Base-by-base conservation (phyloP, 2,113 vertebrate species). In the Setophaga coronata region DNA sequence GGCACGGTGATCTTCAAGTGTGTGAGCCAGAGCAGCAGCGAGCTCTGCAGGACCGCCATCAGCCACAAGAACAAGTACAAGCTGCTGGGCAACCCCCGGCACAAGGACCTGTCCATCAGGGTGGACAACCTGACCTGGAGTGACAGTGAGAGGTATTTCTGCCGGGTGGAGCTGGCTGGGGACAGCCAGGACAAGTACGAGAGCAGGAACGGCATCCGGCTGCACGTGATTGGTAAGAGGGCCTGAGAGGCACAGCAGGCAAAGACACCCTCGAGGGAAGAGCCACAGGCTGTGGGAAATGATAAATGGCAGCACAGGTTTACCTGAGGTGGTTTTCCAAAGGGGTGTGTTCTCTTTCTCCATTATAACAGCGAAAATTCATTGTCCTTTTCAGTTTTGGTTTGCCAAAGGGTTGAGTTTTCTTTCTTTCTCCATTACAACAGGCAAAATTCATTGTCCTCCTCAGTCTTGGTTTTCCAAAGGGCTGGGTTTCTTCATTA, bases 51-150 rank as follows among this genome's bases (percentile, higher is more conserved):
- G 83, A 97, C 99, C 0, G 97, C 97, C 9, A 91, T 98, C 7
- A 97, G 98, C 96, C 98, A 98, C 97, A 99, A 98, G 95, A 98
- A 98, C 95, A 98, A 99, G 45, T 99, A 99, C 97, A 98, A 98
- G 6, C 98, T 99, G 93, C 98, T 99, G 40, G 99, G 99, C 7
- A 99, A 99, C 95, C 99, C 99, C 2, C 95, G 98, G 78, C 99
- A 99, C 78, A 99, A 99, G 97, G 98, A 99, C 97, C 98, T 99
- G 81, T 99, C 99, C 6, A 98, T 99, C 96, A 98, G 98, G 66
- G 98, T 99, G 28, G 99, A 98, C 96, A 98, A 98, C 60, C 97
- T 98, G 80, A 94, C 97, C 84, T 98, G 99, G 98, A 98, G 97
- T 4, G 99, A 99, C 97, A 98, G 79, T 0, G 98, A 99, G 20